Percentiles rank a stretch among this genome's conserved stretches.
These are phyloP conservation scores for Poecilia picta DNA, from an alignment of 2,797 vertebrate genomes.

Conservation along the genomic window DNA sequence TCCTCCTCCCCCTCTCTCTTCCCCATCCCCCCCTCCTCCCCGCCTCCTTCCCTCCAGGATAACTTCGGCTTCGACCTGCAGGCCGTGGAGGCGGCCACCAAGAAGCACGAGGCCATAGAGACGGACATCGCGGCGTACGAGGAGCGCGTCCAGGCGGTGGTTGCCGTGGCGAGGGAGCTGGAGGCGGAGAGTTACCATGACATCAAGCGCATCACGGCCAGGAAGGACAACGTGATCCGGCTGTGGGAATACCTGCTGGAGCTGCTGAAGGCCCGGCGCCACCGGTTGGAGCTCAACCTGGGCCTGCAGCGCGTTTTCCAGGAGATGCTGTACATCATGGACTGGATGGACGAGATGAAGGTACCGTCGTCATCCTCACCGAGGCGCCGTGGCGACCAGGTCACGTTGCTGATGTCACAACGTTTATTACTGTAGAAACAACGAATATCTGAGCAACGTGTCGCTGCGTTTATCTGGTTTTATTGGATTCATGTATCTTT, in stretches of 20 bases:
- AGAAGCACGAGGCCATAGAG: conserved; percentile 96
- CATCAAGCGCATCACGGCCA: conserved; percentile 90
- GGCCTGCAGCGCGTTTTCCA: conserved; percentile 97
- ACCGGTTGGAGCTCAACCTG: conserved; percentile 92
- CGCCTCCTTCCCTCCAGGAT: conserved; percentile 77
- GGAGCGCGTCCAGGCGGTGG: conserved; percentile 89
- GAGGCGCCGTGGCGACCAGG: too few species aligned
- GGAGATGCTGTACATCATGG: conserved; percentile 98
- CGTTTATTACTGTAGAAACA: too few species aligned
- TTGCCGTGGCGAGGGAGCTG: conserved; percentile 90
- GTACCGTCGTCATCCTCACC: conserved; percentile 35
- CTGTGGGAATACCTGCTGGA: conserved; percentile 98
- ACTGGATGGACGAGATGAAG: conserved; percentile 99
- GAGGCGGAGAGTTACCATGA: conserved; percentile 94
- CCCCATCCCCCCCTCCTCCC: neutral
- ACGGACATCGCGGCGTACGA: conserved; percentile 94
- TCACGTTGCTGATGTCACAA: too few species aligned
- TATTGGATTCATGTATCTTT: too few species aligned
- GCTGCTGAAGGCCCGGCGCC: conserved; percentile 90
- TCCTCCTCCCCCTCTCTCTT: neutral
- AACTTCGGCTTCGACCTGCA: conserved; percentile 96
- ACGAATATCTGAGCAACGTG: too few species aligned
- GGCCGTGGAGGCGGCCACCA: conserved; percentile 92
- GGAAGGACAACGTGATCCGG: conserved; percentile 95
- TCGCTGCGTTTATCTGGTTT: too few species aligned